Percentiles rank a stretch among this genome's conserved stretches.
phyloP scores from a whole-genome alignment of 2,113 vertebrate species.

The Planiliza haematocheilus region DNA sequence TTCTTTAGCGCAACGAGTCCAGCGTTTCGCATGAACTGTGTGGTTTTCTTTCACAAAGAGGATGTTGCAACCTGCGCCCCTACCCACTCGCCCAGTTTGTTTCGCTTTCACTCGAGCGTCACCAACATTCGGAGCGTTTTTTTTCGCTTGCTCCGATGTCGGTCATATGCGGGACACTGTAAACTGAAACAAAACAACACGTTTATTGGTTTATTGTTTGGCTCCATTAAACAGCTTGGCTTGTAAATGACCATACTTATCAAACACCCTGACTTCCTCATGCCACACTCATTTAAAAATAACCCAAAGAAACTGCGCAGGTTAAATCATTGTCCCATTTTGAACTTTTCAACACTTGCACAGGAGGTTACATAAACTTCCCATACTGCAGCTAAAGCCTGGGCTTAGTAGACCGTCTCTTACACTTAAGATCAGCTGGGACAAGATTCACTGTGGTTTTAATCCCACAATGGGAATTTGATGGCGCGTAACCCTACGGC shows the following conservation, averaged over 20 bases:
- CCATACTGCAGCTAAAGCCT: background rate
- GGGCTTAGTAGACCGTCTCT: background rate
- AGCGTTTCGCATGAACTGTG: background rate
- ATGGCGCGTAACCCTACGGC: constrained; percentile 28
- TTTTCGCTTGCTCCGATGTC: constrained; percentile 1
- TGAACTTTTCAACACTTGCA: background rate
- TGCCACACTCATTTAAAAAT: no score
- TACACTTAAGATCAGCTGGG: background rate
- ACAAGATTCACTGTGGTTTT: constrained; percentile 13
- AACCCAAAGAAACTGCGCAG: no score
- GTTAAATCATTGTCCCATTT: no score
- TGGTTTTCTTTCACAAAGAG: constrained; percentile 33
- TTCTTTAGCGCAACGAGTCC: background rate
- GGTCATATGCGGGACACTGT: background rate
- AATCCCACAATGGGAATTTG: constrained; percentile 27
- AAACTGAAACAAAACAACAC: background rate
- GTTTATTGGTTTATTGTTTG: no score
- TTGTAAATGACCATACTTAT: background rate
- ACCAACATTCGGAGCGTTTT: background rate
- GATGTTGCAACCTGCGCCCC: constrained; percentile 19
- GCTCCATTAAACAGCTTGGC: background rate
- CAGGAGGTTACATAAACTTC: background rate
- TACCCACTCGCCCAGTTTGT: constrained; percentile 2
- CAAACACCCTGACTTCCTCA: background rate
- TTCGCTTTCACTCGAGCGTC: constrained; percentile 37